A percentile compares a stretch with the other conserved stretches of the same genome.
Conservation (phyloP, 2,113 vertebrate genomes). For the Tretioscincus oriximinensis region DNA sequence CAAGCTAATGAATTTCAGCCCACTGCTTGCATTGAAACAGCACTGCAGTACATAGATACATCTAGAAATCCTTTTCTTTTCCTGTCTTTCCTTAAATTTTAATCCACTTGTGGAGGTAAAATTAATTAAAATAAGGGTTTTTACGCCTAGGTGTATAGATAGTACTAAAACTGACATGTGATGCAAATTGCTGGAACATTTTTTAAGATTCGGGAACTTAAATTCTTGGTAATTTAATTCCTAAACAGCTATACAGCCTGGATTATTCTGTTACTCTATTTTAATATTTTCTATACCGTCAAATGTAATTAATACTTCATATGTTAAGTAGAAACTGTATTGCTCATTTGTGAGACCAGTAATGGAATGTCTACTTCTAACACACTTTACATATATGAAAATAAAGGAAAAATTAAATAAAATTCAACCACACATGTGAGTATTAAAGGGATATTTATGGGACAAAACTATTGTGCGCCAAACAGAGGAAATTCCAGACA, state of each 20-base stretch:
- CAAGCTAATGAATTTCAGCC: slow-evolving; percentile 64
- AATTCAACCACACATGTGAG: slow-evolving; percentile 44
- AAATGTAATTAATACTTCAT: neutral
- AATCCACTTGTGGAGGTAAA: slow-evolving; percentile 29
- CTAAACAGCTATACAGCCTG: neutral
- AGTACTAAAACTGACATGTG: slow-evolving; percentile 20
- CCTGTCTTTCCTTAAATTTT: slow-evolving; percentile 24
- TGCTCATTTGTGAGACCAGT: neutral
- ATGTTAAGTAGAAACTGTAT: neutral
- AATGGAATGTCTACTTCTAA: slow-evolving; percentile 6
- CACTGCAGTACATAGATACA: slow-evolving; percentile 41
- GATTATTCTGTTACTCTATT: neutral
- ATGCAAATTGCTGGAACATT: slow-evolving; percentile 8
- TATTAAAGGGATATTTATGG: slow-evolving; percentile 34
- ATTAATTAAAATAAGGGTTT: slow-evolving; percentile 32
- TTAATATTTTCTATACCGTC: neutral
- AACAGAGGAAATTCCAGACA: neutral
- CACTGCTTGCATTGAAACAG: slow-evolving; percentile 46
- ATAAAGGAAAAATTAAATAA: neutral
- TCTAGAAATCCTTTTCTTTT: slow-evolving; percentile 52
- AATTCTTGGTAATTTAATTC: slow-evolving; percentile 1
- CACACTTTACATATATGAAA: neutral
- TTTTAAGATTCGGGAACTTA: slow-evolving; percentile 20
- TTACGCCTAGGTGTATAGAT: slow-evolving; percentile 22
- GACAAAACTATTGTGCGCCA: slow-evolving; percentile 28